phyloP scores from a whole-genome alignment of 1,140 invertebrate genomes.

The Aphelenchoides fujianensis region DNA sequence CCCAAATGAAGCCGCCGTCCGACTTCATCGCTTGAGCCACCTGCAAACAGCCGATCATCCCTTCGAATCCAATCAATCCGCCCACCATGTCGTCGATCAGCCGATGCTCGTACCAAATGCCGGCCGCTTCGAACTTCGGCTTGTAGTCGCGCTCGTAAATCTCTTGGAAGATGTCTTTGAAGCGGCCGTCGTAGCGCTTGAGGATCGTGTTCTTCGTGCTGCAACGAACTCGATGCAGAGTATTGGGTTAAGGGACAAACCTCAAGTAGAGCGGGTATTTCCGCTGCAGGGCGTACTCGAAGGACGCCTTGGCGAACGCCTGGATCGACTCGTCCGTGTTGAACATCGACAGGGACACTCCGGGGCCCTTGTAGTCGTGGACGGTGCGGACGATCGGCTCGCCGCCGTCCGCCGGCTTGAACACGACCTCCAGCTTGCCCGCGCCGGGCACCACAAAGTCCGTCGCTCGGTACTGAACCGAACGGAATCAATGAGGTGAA shows the following conservation, averaged over 20 bases:
- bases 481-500: constrained; percentile 17
- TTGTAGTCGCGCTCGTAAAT: constrained; percentile 92
- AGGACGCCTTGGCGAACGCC: constrained; percentile 61
- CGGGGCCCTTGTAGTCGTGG: constrained; percentile 73
- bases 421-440: constrained; percentile 81
- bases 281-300: constrained; percentile 58
- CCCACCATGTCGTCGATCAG: constrained; percentile 92
- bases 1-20: constrained; percentile 97
- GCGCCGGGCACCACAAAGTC: constrained; percentile 85
- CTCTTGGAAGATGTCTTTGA: constrained; percentile 98
- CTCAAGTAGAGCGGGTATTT: constrained; percentile 64
- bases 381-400: constrained; percentile 65
- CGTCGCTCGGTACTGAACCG: constrained; percentile 82
- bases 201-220: constrained; percentile 97
- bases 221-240: constrained; percentile 27
- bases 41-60: constrained; percentile 68
- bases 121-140: constrained; percentile 75
- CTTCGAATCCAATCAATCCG: too few relatives aligned
- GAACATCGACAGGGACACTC: constrained; percentile 89
- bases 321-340: constrained; percentile 52
- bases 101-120: constrained; percentile 93
- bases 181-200: constrained; percentile 94
- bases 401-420: constrained; percentile 69
- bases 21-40: constrained; percentile 97
- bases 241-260: constrained; percentile 74